A percentile compares a stretch with the other conserved stretches of the same genome.
Conservation (phyloP, 2,797 vertebrate species). For the Sarcoramphus papa region DNA sequence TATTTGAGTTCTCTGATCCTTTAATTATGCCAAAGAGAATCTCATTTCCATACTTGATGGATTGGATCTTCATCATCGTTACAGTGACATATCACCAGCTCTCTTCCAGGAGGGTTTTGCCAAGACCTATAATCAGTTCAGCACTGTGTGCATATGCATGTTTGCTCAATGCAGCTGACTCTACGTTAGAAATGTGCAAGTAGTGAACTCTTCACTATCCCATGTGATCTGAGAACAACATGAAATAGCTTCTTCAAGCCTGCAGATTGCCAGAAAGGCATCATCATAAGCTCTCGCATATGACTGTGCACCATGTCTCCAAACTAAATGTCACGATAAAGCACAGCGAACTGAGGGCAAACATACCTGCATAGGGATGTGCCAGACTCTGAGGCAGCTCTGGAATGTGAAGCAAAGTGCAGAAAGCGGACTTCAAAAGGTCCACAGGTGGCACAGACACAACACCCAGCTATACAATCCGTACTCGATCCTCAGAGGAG, state of each 20-base stretch:
- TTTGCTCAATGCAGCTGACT: not conserved
- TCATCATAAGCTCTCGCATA: not conserved
- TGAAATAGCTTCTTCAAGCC: not conserved
- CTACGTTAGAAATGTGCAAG: not conserved
- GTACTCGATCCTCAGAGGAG: not conserved
- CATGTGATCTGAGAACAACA: not conserved
- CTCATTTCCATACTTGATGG: not conserved
- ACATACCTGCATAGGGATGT: not conserved
- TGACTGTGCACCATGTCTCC: not conserved
- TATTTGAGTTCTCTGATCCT: conserved; percentile 17
- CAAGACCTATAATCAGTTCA: conserved; percentile 26
- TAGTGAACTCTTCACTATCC: not conserved
- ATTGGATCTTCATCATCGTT: conserved; percentile 23
- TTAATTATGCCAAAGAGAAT: conserved; percentile 12
- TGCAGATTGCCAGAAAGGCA: not conserved
- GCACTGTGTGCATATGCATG: not conserved
- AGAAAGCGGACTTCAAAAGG: not conserved
- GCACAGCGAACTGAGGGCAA: not conserved
- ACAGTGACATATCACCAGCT: conserved; percentile 12
- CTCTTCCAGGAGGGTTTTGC: not conserved
- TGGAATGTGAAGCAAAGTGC: not conserved
- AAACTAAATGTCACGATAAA: not conserved
- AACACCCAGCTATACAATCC: not conserved
- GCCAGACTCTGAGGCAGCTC: not conserved
- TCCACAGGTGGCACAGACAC: not conserved